phyloP scores from a whole-genome alignment of 2,888 invertebrate genomes.

The Biston stratarius region DNA sequence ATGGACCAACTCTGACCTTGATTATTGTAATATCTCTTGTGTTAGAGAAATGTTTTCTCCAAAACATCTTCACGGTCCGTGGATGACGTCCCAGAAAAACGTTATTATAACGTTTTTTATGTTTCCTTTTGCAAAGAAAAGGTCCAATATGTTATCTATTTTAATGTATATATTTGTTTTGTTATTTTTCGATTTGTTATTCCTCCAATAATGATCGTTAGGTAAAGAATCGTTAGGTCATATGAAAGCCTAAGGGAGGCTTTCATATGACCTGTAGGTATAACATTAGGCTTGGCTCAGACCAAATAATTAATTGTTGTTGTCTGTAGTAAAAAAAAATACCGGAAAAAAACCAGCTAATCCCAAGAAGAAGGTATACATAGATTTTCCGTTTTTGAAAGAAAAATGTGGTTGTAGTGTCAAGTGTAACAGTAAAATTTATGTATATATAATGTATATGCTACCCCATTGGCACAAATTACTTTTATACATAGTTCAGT shows the following conservation, averaged over 20 bases:
- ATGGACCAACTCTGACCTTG: slow-evolving; percentile 46
- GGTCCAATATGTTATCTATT: slow-evolving; percentile 1
- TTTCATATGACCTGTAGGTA: background rate
- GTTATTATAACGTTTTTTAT: slow-evolving; percentile 16
- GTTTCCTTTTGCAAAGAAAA: slow-evolving; percentile 1
- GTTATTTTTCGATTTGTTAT: background rate
- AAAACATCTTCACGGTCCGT: slow-evolving; percentile 32
- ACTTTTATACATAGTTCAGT: too few species aligned
- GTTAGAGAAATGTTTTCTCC: slow-evolving; percentile 34
- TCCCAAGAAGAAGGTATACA: too few species aligned
- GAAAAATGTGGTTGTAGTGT: too few species aligned
- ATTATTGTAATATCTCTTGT: slow-evolving; percentile 43
- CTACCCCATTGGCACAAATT: too few species aligned
- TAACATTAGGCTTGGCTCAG: too few species aligned
- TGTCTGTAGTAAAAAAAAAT: too few species aligned
- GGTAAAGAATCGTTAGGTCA: background rate
- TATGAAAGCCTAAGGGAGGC: background rate
- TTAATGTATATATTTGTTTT: slow-evolving; percentile 9
- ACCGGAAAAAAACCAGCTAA: too few species aligned
- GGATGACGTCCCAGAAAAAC: slow-evolving; percentile 18
- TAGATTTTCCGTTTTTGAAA: too few species aligned
- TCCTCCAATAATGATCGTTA: background rate
- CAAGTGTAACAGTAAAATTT: too few species aligned
- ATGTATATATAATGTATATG: too few species aligned
- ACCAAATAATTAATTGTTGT: too few species aligned